phyloP scores from a whole-genome alignment of 1,140 invertebrate genomes.

The Drosophila prosaltans region DNA sequence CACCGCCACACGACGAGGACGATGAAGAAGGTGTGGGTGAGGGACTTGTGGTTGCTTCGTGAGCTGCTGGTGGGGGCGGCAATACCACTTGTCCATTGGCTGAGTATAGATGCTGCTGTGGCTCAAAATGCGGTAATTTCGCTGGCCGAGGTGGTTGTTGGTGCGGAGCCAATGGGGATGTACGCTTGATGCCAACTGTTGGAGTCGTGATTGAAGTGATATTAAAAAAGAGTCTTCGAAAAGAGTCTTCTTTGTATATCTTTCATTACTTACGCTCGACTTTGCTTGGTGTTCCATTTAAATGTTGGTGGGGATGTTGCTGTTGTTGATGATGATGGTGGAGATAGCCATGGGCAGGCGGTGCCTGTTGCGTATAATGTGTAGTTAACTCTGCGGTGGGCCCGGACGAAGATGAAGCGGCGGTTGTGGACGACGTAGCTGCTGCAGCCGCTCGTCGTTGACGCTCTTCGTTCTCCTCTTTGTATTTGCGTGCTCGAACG shows the following conservation, averaged over 20 bases:
- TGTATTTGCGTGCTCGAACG: conserved; percentile 88
- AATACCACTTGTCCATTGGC: conserved; percentile 57
- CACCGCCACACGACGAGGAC: conserved; percentile 51
- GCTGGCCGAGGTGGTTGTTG: conserved; percentile 73
- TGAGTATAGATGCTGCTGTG: conserved; percentile 43
- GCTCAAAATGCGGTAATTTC: conserved; percentile 75
- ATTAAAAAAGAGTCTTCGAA: not conserved
- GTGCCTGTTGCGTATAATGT: conserved; percentile 62
- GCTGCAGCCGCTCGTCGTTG: conserved; percentile 68
- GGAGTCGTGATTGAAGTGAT: not conserved
- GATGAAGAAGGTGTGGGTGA: conserved; percentile 65
- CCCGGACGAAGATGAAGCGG: conserved; percentile 24
- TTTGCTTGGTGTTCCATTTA: conserved; percentile 72
- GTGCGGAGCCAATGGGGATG: conserved; percentile 72
- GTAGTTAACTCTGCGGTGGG: conserved; percentile 33
- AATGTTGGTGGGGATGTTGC: conserved; percentile 23
- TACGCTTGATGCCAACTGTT: conserved; percentile 75
- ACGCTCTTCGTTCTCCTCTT: conserved; percentile 84
- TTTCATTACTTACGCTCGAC: conserved; percentile 67
- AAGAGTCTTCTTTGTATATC: no score
- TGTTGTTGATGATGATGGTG: conserved; percentile 49
- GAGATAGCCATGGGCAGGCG: conserved; percentile 58
- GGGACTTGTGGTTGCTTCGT: conserved; percentile 67
- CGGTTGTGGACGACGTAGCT: conserved; percentile 21
- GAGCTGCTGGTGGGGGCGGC: conserved; percentile 51